Evolutionary conservation across 2,113 vertebrate species (phyloP).

Genomic region (Chaetura pelagica): DNA sequence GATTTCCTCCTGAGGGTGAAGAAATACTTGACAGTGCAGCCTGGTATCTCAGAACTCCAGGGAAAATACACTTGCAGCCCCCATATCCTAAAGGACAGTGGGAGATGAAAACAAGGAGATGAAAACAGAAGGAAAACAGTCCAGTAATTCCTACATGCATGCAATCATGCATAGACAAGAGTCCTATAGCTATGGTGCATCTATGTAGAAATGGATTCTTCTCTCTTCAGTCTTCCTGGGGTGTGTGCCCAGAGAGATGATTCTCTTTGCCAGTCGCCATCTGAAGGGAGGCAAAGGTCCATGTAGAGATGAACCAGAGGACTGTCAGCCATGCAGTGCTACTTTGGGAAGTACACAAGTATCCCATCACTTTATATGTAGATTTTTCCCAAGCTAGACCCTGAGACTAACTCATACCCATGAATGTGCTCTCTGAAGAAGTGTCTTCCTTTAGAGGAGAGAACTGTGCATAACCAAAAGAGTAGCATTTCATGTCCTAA

Average conservation of each 20-base stretch:
- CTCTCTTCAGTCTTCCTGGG: background rate
- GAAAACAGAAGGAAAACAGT: background rate
- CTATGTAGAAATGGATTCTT: background rate
- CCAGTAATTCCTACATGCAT: background rate
- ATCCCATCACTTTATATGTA: background rate
- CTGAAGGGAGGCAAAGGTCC: background rate
- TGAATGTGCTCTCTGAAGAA: background rate
- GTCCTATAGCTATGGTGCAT: background rate
- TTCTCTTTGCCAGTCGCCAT: background rate
- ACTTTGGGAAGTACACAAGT: background rate
- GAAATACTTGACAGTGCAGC: conserved; percentile 4
- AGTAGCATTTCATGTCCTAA: background rate
- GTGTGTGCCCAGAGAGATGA: background rate
- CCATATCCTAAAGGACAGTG: background rate
- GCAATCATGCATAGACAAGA: background rate
- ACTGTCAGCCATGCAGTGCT: background rate
- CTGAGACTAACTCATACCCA: background rate
- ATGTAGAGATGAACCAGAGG: background rate
- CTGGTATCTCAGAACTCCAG: background rate
- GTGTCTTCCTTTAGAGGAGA: background rate
- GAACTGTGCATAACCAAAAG: background rate
- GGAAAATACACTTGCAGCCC: background rate
- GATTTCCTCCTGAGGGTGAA: conserved; percentile 19
- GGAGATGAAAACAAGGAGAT: background rate
- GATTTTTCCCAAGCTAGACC: background rate